Percentiles rank a stretch among this genome's conserved stretches.
Evolutionary conservation across 2,888 invertebrate genomes (phyloP).

Genomic region (Tetragonisca angustula): DNA sequence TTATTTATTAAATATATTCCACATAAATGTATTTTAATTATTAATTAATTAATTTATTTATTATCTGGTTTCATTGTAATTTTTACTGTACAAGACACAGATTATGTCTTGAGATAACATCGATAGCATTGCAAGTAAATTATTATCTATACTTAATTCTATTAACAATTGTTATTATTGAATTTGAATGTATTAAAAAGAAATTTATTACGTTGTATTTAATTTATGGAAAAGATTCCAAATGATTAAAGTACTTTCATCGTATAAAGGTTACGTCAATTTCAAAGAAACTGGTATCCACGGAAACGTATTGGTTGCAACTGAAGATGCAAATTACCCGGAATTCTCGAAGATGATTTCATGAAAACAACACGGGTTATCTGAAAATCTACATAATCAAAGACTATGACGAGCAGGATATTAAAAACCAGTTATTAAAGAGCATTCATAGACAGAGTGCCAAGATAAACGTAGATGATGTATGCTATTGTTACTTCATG

Average conservation of each 20-base stretch:
- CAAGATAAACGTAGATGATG: conserved; percentile 54
- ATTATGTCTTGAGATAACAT: not conserved
- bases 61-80: not conserved
- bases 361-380: conserved; percentile 54
- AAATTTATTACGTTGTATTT: not conserved
- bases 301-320: conserved; percentile 35
- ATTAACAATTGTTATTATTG: not conserved
- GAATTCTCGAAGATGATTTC: conserved; percentile 55
- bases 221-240: not conserved
- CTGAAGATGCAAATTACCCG: conserved; percentile 46
- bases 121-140: not conserved
- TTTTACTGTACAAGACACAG: not conserved
- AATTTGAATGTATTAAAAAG: not conserved
- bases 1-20: too few species aligned
- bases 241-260: not conserved
- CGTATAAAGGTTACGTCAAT: not conserved
- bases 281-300: conserved; percentile 9
- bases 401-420: conserved; percentile 61
- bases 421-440: conserved; percentile 70
- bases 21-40: too few species aligned
- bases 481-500: conserved; percentile 51
- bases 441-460: conserved; percentile 41
- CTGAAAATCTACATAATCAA: conserved; percentile 60
- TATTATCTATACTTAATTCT: not conserved
- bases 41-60: too few species aligned